Evolutionary conservation across 2,797 vertebrate species (phyloP).

Genomic region (Microhierax caerulescens): DNA sequence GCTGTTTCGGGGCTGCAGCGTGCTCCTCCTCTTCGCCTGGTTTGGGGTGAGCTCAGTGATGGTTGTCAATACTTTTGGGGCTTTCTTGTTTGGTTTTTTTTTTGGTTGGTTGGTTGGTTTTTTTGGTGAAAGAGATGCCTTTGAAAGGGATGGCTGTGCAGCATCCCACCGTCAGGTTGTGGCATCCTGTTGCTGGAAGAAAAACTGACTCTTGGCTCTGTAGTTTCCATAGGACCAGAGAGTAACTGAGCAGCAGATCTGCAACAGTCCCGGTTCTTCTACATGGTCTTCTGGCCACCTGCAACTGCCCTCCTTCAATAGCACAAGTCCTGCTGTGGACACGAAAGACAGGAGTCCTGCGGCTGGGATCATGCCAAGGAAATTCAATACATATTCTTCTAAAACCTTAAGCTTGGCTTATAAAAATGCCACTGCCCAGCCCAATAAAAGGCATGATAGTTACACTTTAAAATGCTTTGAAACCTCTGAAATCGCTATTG

Average conservation of each 20-base stretch:
- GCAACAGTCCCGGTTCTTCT: background rate
- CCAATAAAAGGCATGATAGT: background rate
- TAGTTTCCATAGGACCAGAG: background rate
- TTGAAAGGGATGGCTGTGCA: background rate
- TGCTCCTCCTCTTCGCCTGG: background rate
- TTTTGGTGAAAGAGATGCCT: background rate
- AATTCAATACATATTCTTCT: background rate
- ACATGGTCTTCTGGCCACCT: background rate
- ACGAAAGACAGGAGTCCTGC: background rate
- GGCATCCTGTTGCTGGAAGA: background rate
- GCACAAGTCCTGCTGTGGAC: background rate
- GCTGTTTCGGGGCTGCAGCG: background rate
- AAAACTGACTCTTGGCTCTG: background rate
- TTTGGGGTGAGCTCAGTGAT: rapidly evolving
- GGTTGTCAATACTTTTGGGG: rapidly evolving
- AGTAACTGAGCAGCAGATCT: background rate
- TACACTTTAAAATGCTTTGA: conserved; percentile 42
- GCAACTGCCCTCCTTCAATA: background rate
- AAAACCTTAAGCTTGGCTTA: conserved; percentile 22
- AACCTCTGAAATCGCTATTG: conserved; percentile 36
- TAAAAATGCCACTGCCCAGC: background rate
- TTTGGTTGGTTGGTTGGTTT: too few relatives aligned
- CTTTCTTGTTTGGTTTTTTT: too few relatives aligned
- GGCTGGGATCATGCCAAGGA: rapidly evolving
- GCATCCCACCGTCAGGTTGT: background rate